A percentile compares a stretch with the other conserved stretches of the same genome.
Evolutionary conservation across 2,888 invertebrate species (phyloP).

Genomic region (Drosophila picticornis): DNA sequence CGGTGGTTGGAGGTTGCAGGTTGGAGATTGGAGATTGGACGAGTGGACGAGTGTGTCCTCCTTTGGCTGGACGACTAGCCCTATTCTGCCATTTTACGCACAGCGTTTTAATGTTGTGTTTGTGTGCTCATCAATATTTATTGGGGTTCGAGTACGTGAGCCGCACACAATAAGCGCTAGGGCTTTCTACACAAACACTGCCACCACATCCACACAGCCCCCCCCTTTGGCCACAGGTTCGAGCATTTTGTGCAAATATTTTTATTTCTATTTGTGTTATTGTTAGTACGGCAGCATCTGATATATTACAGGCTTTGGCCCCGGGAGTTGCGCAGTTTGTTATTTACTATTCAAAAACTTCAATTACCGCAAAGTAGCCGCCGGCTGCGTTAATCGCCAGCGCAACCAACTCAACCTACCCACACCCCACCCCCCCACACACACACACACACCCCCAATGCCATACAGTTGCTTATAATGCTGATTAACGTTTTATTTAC

Average conservation of each 20-base stretch:
- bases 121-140: conserved; percentile 81
- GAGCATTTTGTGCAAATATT: conserved; percentile 49
- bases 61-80: conserved; percentile 21
- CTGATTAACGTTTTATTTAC: conserved; percentile 69
- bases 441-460: background rate
- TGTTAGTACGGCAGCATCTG: conserved; percentile 24
- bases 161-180: conserved; percentile 65
- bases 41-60: conserved; percentile 4
- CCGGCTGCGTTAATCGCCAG: conserved; percentile 48
- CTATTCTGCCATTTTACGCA: conserved; percentile 60
- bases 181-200: background rate
- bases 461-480: conserved; percentile 42
- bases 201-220: background rate
- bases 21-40: background rate
- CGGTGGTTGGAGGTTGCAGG: background rate
- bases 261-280: conserved; percentile 45
- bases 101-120: conserved; percentile 77
- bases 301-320: conserved; percentile 47
- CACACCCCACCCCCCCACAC: background rate
- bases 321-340: conserved; percentile 19
- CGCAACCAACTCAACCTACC: background rate
- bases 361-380: conserved; percentile 71
- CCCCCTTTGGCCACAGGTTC: background rate
- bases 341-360: conserved; percentile 77
- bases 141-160: conserved; percentile 79